A percentile compares a stretch with the other conserved stretches of the same genome.
Evolutionary conservation across 2,113 vertebrate genomes (phyloP).

Genomic region (Propithecus coquereli): DNA sequence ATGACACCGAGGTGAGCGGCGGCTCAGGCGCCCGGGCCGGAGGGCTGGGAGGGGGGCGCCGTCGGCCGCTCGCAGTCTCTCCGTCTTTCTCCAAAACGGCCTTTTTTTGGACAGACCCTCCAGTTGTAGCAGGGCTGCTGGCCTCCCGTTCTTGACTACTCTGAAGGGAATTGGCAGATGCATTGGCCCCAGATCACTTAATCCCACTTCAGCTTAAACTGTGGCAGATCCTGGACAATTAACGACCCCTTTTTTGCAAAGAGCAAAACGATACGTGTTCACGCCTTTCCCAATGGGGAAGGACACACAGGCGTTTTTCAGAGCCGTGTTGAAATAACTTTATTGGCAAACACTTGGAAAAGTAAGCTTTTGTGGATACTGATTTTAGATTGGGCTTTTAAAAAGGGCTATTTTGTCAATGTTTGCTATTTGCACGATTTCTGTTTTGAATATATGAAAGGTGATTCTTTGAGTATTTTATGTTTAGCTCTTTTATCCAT

Average conservation of each 20-base stretch:
- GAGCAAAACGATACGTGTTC: neutral
- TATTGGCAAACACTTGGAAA: constrained; percentile 17
- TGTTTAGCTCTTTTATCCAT: neutral
- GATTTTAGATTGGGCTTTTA: neutral
- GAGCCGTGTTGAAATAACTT: neutral
- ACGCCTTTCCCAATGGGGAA: neutral
- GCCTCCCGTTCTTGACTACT: neutral
- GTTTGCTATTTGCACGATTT: neutral
- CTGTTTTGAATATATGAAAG: constrained; percentile 16
- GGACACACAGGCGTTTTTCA: neutral
- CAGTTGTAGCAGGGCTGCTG: constrained; percentile 18
- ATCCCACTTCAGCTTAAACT: constrained; percentile 49
- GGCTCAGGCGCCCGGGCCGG: constrained; percentile 14
- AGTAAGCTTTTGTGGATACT: neutral
- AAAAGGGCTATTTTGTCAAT: neutral
- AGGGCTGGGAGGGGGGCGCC: neutral
- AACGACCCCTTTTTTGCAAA: constrained; percentile 7
- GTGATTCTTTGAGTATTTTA: neutral
- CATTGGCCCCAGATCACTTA: constrained; percentile 48
- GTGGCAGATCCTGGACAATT: constrained; percentile 14
- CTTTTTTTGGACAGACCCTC: constrained; percentile 22
- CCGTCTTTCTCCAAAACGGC: neutral
- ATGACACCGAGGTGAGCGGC: constrained; percentile 95
- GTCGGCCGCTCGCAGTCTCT: neutral
- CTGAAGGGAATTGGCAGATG: constrained; percentile 40